Conservation (phyloP, 2,888 invertebrate species). For the Hemistola chrysoprasaria region DNA sequence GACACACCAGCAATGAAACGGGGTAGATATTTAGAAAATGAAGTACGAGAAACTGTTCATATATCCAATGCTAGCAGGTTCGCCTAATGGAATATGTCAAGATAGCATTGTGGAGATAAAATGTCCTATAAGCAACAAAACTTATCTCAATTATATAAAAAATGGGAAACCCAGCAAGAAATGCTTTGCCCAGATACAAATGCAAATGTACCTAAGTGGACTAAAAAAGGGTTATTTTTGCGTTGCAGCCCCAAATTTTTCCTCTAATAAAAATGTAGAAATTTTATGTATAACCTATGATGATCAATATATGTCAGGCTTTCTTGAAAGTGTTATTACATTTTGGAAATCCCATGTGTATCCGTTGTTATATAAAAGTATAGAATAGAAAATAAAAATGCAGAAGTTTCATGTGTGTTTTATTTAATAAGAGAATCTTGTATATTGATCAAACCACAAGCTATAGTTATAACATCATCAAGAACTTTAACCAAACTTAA, state of each 20-base stretch:
- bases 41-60: slow-evolving; percentile 24
- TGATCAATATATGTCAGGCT: background rate
- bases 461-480: slow-evolving; percentile 1
- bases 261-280: background rate
- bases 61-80: slow-evolving; percentile 36
- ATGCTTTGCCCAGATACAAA: background rate
- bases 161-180: background rate
- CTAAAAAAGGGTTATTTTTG: background rate
- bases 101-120: background rate
- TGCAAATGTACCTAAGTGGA: background rate
- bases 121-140: background rate
- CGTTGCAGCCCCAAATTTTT: background rate
- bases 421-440: background rate
- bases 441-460: background rate
- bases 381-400: background rate
- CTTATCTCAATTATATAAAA: background rate
- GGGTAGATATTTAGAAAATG: slow-evolving; percentile 24
- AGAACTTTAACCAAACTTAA: background rate
- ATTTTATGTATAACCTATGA: too few species aligned
- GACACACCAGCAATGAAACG: slow-evolving; percentile 25
- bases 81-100: slow-evolving; percentile 33
- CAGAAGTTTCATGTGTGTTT: background rate
- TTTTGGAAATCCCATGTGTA: slow-evolving; percentile 2
- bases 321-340: background rate
- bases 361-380: background rate